Evolutionary conservation across 2,113 vertebrate species (phyloP).

Genomic region (Ceuthmochares aereus): DNA sequence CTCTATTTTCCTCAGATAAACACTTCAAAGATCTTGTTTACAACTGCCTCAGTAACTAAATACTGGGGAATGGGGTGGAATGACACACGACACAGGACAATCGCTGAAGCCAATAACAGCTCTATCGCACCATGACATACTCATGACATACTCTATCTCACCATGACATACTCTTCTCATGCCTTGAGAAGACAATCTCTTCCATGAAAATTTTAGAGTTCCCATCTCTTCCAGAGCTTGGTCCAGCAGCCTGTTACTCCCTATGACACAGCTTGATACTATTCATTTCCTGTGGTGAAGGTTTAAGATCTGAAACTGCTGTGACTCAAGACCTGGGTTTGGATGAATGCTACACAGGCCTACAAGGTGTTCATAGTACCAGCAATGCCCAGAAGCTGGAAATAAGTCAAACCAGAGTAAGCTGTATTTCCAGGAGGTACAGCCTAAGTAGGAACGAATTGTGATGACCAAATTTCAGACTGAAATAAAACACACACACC

Average conservation of each 20-base stretch:
- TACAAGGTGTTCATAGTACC: neutral
- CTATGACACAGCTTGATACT: neutral
- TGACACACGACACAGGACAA: too few relatives aligned
- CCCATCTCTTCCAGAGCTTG: neutral
- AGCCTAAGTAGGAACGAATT: neutral
- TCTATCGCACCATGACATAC: neutral
- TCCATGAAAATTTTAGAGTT: accelerated
- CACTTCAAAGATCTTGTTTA: neutral
- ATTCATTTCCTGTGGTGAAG: neutral
- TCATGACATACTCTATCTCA: neutral
- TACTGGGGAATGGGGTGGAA: neutral
- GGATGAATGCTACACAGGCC: neutral
- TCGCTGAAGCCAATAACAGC: neutral
- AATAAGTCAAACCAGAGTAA: neutral
- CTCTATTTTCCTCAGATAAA: neutral
- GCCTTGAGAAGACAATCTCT: neutral
- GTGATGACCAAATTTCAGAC: neutral
- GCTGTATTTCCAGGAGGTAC: neutral
- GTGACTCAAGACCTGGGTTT: neutral
- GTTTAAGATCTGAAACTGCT: neutral
- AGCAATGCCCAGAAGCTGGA: neutral
- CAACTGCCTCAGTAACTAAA: neutral
- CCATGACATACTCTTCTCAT: neutral
- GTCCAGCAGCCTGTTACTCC: neutral
- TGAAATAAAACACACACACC: neutral